Conservation (phyloP, 2,113 vertebrate genomes). For the Microcebus lehilahytsara region DNA sequence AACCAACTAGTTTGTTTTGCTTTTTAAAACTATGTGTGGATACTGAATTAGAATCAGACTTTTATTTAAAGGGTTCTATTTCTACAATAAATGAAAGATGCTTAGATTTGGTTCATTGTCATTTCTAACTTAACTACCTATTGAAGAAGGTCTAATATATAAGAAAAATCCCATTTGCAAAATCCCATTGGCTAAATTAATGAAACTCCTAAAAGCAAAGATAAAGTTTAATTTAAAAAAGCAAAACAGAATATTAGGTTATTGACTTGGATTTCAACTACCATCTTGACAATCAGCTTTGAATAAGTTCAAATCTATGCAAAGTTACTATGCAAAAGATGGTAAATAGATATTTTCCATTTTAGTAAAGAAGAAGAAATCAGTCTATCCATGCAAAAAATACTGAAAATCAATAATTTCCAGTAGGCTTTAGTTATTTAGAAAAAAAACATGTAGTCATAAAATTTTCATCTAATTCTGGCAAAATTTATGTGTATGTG, state of each 20-base stretch:
- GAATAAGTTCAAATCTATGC: background rate
- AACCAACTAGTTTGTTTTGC: background rate
- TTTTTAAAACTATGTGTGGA: conserved; percentile 1
- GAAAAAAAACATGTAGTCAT: background rate
- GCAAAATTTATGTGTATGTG: background rate
- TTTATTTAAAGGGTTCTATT: background rate
- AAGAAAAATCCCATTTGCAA: background rate
- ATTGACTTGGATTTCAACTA: background rate
- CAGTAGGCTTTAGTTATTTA: background rate
- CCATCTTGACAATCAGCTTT: background rate
- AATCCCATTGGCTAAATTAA: background rate
- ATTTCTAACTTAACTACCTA: background rate
- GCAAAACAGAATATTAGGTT: background rate
- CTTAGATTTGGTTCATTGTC: background rate
- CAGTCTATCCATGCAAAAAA: background rate
- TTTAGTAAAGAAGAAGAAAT: background rate
- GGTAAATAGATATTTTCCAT: background rate
- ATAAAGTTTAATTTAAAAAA: background rate
- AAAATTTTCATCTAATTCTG: background rate
- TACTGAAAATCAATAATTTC: background rate
- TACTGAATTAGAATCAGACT: background rate
- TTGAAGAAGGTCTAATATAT: background rate
- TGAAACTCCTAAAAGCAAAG: background rate
- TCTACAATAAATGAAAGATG: background rate
- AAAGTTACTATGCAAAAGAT: background rate